Base-by-base conservation (phyloP, 2,797 vertebrate species). In the Poeciliopsis turneri region DNA sequence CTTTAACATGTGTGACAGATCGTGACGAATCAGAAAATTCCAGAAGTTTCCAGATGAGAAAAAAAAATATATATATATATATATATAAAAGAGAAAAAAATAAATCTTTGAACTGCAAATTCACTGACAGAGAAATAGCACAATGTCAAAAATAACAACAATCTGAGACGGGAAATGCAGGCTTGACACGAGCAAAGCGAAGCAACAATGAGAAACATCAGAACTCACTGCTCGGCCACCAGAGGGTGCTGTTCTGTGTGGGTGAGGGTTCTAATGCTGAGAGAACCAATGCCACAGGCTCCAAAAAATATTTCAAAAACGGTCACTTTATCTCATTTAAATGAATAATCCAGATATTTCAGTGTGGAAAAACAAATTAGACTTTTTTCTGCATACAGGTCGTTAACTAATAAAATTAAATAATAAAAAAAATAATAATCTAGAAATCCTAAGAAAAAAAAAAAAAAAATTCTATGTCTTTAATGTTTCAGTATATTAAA, bases 181-280 rank as follows among this genome's bases (percentile, higher is more conserved):
- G 2, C 33, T 28, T 36, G 30, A 64, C 30, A 18, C 28, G 59
- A 10, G 59, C 7, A 64, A 18, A 30, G 15, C 30, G 30, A 64
- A 18, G 2, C 15, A 61, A 36, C 30, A 64, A 9, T 10, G 33
- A 64, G 30, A 64, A 59, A 59, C 13, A 33, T 33, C 30, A 33
- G 30, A 33, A 33, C 1, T 51, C 39, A 72, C 68, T 28, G 23
- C 46, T 30, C 13, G 33, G 1, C 18, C 47, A 72, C 1, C 43
- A 78, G 81, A 71, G 64, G 66, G 75, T 30, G 28, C 81, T 85
- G 61, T 39, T 86, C 46, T 82, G 66, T 47, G 64, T 41, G 28
- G 39, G n/a, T 39, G 43, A 36, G 20, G 66, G 5, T 20, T n/a
- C 33, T 30, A 4, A 18, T 59, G 2, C 2, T 36, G 16, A 2